phyloP scores from a whole-genome alignment of 2,113 vertebrate genomes.

The Bothrops jararaca region DNA sequence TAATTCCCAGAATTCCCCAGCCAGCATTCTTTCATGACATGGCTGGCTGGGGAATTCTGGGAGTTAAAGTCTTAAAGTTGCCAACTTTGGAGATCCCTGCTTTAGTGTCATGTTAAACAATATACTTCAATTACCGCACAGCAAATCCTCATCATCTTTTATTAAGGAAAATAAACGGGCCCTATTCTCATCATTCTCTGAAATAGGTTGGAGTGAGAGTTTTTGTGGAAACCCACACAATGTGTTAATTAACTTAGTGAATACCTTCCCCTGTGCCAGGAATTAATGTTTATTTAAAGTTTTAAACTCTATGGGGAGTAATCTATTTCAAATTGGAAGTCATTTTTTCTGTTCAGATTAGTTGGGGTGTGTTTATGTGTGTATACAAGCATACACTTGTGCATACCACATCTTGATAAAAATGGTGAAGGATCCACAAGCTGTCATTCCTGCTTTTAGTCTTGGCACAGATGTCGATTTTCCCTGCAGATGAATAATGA shows the following conservation, averaged over 20 bases:
- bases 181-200: not conserved
- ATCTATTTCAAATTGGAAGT: not conserved
- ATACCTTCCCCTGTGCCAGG: not conserved
- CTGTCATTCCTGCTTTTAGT: not conserved
- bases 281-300: not conserved
- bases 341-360: not conserved
- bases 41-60: not conserved
- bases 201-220: not conserved
- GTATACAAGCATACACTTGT: not conserved
- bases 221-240: not conserved
- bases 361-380: not conserved
- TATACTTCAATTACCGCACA: not conserved
- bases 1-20: not conserved
- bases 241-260: not conserved
- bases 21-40: not conserved
- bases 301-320: not conserved
- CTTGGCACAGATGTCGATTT: not conserved
- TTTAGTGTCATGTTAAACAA: not conserved
- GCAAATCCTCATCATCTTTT: not conserved
- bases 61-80: not conserved
- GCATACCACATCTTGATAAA: not conserved
- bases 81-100: not conserved
- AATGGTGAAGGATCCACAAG: no score
- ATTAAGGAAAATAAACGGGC: not conserved
- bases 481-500: not conserved